A percentile compares a stretch with the other conserved stretches of the same genome.
phyloP scores from a whole-genome alignment of 2,113 vertebrate species.

The Neodontobutis hainanensis region DNA sequence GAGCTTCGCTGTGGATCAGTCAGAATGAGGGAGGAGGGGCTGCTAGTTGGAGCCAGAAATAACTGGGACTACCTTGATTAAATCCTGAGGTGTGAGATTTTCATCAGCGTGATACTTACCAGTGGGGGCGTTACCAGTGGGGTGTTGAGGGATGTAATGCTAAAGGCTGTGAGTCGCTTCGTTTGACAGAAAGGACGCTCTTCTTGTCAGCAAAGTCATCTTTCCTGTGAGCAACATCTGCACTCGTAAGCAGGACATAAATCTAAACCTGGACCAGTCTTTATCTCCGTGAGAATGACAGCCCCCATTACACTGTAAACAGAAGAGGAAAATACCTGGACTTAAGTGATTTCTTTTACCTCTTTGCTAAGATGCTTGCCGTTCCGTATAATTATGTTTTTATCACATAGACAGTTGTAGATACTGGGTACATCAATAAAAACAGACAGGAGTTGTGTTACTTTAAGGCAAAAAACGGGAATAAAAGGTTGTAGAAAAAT shows the following conservation, averaged over 20 bases:
- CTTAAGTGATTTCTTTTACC: conserved; percentile 5
- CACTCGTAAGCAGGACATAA: conserved; percentile 70
- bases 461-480: no score
- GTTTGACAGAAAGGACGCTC: conserved; percentile 64
- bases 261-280: conserved; percentile 60
- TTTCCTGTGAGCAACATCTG: conserved; percentile 61
- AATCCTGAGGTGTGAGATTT: conserved; percentile 67
- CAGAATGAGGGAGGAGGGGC: not conserved
- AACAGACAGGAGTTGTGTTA: no score
- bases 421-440: no score
- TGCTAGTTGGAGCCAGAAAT: conserved; percentile 43
- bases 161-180: conserved; percentile 44
- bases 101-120: conserved; percentile 59
- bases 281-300: conserved; percentile 60
- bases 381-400: conserved; percentile 14
- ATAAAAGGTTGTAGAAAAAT: no score
- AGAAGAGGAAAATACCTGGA: conserved; percentile 59
- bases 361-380: conserved; percentile 35
- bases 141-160: conserved; percentile 5
- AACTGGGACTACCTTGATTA: conserved; percentile 62
- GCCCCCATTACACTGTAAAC: conserved; percentile 45
- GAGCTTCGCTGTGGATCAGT: conserved; percentile 28
- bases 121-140: conserved; percentile 40
- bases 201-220: conserved; percentile 80
- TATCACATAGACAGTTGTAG: conserved; percentile 21